Evolutionary conservation across 2,113 vertebrate genomes (phyloP).

Genomic region (Poeciliopsis prolifica): DNA sequence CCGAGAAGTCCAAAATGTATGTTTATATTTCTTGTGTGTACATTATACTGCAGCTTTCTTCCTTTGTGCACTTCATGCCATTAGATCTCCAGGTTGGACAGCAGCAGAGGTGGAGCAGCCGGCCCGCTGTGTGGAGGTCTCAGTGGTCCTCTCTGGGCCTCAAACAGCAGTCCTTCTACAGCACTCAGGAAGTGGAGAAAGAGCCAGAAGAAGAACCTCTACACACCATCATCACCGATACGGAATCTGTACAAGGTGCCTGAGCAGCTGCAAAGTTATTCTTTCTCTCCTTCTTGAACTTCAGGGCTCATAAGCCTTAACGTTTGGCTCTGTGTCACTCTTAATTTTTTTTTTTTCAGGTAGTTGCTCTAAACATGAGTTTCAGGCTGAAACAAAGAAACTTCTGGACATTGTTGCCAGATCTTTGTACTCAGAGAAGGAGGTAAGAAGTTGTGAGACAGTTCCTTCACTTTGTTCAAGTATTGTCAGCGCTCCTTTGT

Average conservation of each 20-base stretch:
- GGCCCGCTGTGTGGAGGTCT: constrained; percentile 20
- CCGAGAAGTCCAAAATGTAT: too few species aligned
- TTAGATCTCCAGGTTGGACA: constrained; percentile 61
- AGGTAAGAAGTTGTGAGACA: constrained; percentile 76
- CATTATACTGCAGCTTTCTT: too few species aligned
- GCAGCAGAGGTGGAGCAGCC: constrained; percentile 17
- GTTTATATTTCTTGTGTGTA: neutral
- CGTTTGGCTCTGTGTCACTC: neutral
- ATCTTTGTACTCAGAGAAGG: constrained; percentile 97
- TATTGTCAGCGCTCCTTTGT: neutral
- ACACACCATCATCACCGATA: constrained; percentile 87
- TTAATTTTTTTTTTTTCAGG: constrained; percentile 75
- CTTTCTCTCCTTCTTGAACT: neutral
- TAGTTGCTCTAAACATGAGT: constrained; percentile 88
- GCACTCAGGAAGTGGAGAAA: constrained; percentile 83
- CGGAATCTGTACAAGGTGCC: constrained; percentile 87
- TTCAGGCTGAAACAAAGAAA: constrained; percentile 97
- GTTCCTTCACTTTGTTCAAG: neutral
- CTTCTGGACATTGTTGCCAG: constrained; percentile 95
- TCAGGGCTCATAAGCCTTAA: neutral
- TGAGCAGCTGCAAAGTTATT: neutral
- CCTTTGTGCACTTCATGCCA: constrained; percentile 9
- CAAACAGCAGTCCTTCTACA: constrained; percentile 74
- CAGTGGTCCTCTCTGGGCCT: constrained; percentile 25
- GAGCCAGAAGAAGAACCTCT: constrained; percentile 74